Evolutionary conservation across 2,888 invertebrate species (phyloP).

Genomic region (Heliconius erato): DNA sequence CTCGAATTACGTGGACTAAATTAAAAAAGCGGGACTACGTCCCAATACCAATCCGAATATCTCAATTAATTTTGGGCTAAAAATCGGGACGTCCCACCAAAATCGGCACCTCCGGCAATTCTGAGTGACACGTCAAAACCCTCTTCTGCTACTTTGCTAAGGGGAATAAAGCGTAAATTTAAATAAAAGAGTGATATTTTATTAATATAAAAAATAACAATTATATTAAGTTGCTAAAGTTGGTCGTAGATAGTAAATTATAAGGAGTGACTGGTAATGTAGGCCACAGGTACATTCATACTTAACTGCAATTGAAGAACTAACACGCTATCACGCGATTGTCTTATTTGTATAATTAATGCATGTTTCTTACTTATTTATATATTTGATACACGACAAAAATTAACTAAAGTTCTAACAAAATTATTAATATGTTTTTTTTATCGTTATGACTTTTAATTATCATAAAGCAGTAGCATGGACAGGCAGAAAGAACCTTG

Average conservation of each 20-base stretch:
- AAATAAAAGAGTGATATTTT: neutral
- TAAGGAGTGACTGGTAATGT: neutral
- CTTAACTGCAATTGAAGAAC: neutral
- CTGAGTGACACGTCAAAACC: no score
- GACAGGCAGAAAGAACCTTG: no score
- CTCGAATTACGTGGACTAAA: no score
- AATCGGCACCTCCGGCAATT: no score
- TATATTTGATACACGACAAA: neutral
- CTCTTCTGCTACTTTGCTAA: no score
- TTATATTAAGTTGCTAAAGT: neutral
- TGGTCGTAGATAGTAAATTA: neutral
- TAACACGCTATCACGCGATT: conserved; percentile 15
- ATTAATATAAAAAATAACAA: neutral
- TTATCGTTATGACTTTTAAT: neutral
- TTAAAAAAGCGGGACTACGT: no score
- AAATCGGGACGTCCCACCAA: no score
- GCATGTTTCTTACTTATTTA: neutral
- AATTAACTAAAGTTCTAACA: neutral
- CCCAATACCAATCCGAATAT: no score
- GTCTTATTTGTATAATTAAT: neutral
- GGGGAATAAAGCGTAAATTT: no score
- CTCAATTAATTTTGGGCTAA: no score
- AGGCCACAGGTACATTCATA: conserved; percentile 8
- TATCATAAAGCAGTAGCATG: neutral
- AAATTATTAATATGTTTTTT: neutral